Evolutionary conservation across 1,140 invertebrate genomes (phyloP), one percentile per base, ranked within the genome.

Genomic region (Drosophila grimshawi): DNA sequence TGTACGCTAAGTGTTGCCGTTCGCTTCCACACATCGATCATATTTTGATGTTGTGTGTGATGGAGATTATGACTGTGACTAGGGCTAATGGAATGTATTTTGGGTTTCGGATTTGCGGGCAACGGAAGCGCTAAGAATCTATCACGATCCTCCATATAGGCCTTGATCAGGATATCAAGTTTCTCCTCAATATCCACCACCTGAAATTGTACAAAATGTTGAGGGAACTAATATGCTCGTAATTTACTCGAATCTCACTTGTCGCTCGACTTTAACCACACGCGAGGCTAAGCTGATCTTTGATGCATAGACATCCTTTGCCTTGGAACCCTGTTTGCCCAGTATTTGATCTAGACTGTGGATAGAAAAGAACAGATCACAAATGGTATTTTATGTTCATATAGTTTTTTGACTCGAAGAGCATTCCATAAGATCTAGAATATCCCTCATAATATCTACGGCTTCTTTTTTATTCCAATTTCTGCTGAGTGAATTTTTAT

Each of bases 181-280:
- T 98, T 98, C 86, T 95, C 95, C 94, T 98, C 97, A 93, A 98
- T 97, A 92, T 98, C 97, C 92, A 98, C 97, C 83, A 98, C 97
- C 97, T 98, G 92, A 4, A 33, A 92, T 7, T 39, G 27, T 37
- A 56, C 39, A 33, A 1, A 32, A 41, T n/a, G 39, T 41, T 19
- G 3, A 41, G 10, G 7, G 39, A 3, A 10, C 10, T 41, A 6
- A 41, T 41, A 3, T 2, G 6, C 7, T 41, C 4, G 5, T 43
- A 45, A 32, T 11, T 8, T 2, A 27, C 19, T 19, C 19, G 19
- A 19, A 1, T 67, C 93, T 94, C 94, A 98, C 97, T 95, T 97
- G 97, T 95, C 97, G 95, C 94, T 99, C 98, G 82, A 98, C 97
- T 94, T 98, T 98, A 57, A 98, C 97, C 82, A 99, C 96, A 93